A percentile compares a stretch with the other conserved stretches of the same genome.
These are phyloP conservation scores for Gortyna flavago DNA, from an alignment of 2,888 invertebrate genomes.

Conservation along the genomic window DNA sequence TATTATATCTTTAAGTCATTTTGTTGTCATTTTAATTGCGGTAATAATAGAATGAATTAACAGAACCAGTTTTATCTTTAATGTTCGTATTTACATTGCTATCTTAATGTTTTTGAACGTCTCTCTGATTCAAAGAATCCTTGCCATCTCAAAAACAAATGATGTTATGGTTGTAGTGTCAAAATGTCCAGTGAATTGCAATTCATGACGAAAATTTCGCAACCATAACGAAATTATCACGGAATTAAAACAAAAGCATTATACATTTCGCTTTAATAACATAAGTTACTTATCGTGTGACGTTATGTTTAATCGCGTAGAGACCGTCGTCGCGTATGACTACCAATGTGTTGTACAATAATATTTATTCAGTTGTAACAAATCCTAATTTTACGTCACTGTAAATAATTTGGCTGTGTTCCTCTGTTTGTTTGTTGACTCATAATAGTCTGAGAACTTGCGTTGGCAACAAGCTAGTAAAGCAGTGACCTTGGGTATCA, in stretches of 20 bases:
- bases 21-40: no score
- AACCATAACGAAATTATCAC: slow-evolving; percentile 72
- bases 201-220: slow-evolving; percentile 73
- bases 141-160: slow-evolving; percentile 56
- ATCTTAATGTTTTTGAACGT: slow-evolving; percentile 12
- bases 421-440: slow-evolving; percentile 83
- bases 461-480: slow-evolving; percentile 78
- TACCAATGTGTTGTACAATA: slow-evolving; percentile 50
- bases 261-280: slow-evolving; percentile 49
- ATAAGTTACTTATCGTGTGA: slow-evolving; percentile 41
- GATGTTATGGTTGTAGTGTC: slow-evolving; percentile 57
- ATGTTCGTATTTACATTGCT: rapidly evolving
- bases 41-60: no score
- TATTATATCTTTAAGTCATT: not conserved
- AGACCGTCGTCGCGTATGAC: slow-evolving; percentile 16
- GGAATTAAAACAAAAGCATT: slow-evolving; percentile 59
- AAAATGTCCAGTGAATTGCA: slow-evolving; percentile 66
- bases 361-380: slow-evolving; percentile 82
- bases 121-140: slow-evolving; percentile 9
- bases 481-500: slow-evolving; percentile 79
- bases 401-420: slow-evolving; percentile 85
- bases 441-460: slow-evolving; percentile 75
- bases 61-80: not conserved
- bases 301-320: slow-evolving; percentile 39
- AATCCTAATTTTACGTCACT: slow-evolving; percentile 83